phyloP scores from a whole-genome alignment of 2,113 vertebrate genomes.

The Aldabrachelys gigantea region DNA sequence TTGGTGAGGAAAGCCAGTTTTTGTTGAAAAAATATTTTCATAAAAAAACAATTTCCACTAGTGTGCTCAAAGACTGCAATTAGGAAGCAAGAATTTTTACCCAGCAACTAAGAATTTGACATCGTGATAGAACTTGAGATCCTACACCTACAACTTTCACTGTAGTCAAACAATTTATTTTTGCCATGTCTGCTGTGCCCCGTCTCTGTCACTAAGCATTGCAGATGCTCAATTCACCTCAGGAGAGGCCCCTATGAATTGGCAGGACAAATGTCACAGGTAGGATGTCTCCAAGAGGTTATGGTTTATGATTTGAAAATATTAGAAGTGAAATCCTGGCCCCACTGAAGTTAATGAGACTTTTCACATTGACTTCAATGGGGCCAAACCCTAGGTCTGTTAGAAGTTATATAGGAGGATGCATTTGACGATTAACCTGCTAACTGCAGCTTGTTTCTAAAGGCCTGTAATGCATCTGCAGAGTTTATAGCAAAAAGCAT shows the following conservation, averaged over 20 bases:
- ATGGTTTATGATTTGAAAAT: background rate
- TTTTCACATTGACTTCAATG: background rate
- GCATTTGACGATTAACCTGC: background rate
- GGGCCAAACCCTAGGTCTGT: background rate
- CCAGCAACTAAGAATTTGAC: background rate
- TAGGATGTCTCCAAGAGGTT: background rate
- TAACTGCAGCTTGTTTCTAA: background rate
- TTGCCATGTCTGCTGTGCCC: background rate
- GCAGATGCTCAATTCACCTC: background rate
- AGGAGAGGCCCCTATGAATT: background rate
- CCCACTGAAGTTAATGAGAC: background rate
- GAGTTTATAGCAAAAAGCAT: background rate
- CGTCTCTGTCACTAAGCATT: background rate
- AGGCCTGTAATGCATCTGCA: background rate
- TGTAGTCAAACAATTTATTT: background rate
- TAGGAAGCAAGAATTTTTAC: background rate
- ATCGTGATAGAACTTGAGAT: background rate
- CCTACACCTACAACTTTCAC: background rate
- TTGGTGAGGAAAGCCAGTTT: background rate
- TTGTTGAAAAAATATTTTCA: background rate
- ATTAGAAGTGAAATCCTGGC: background rate
- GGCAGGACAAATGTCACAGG: background rate
- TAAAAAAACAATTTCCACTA: background rate
- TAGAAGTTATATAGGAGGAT: background rate
- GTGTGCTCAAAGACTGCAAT: background rate